Conservation (phyloP, 2,888 invertebrate species). For the Stegophylla sp. region DNA sequence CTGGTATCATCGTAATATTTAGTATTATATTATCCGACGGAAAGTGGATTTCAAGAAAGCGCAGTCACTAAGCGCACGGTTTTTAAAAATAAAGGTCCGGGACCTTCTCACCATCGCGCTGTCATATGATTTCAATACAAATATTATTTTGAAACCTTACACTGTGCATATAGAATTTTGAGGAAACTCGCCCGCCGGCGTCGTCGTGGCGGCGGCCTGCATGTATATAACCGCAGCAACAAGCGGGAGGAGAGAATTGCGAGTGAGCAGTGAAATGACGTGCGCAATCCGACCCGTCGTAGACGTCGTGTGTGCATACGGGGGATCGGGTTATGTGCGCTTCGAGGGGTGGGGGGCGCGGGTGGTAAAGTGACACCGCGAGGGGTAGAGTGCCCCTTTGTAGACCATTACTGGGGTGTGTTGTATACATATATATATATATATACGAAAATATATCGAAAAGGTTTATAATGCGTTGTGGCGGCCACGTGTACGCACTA, state of each 20-base stretch:
- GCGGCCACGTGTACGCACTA: constrained; percentile 49
- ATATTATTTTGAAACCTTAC: constrained; percentile 15
- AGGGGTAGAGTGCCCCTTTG: constrained; percentile 52
- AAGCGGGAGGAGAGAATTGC: constrained; percentile 15
- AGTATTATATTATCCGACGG: no score
- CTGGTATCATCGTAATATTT: no score
- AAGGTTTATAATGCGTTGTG: constrained; percentile 30
- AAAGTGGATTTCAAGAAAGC: no score
- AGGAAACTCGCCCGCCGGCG: neutral
- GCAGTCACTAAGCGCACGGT: no score
- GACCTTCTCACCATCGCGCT: no score
- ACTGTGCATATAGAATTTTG: constrained; percentile 7
- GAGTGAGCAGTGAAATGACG: neutral
- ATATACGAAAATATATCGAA: constrained; percentile 50
- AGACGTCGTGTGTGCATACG: neutral
- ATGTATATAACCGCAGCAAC: constrained; percentile 38
- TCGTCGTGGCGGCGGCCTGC: no score
- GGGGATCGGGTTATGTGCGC: constrained; percentile 41
- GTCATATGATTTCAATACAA: no score
- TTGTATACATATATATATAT: no score
- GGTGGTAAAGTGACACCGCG: constrained; percentile 52
- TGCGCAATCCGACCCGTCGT: constrained; percentile 42
- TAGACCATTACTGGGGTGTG: constrained; percentile 38
- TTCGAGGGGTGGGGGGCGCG: no score
- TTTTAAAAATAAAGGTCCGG: no score